phyloP scores from a whole-genome alignment of 2,113 vertebrate genomes.

The Siphamia tubifer region DNA sequence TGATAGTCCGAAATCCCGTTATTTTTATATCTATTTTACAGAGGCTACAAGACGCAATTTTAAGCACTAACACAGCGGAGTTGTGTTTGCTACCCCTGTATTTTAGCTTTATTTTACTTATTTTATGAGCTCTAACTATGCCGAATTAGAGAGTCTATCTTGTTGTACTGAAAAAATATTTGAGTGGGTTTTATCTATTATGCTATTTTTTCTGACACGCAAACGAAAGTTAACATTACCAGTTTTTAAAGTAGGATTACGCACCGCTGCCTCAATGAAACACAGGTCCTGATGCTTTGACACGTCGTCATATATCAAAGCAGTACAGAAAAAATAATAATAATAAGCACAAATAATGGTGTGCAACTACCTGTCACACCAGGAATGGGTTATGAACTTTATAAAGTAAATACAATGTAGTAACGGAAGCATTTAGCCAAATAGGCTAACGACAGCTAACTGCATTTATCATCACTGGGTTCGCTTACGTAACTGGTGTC shows the following conservation, averaged over 20 bases:
- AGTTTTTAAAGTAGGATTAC: neutral
- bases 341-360: neutral
- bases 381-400: too few species aligned
- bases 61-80: too few species aligned
- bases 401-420: neutral
- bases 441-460: slow-evolving; percentile 8
- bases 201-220: neutral
- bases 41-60: too few species aligned
- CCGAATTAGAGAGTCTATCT: neutral
- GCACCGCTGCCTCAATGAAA: too few species aligned
- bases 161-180: neutral
- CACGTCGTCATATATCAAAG: neutral
- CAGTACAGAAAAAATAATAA: too few species aligned
- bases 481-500: neutral
- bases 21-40: too few species aligned
- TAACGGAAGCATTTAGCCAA: neutral
- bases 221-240: neutral
- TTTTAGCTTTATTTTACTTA: too few species aligned
- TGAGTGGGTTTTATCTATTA: rapidly evolving
- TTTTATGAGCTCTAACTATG: neutral
- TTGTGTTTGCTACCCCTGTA: too few species aligned
- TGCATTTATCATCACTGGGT: neutral
- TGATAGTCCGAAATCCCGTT: too few species aligned
- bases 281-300: neutral
- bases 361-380: too few species aligned